These are phyloP conservation scores for Orgyia antiqua DNA, from an alignment of 2,888 invertebrate genomes.

Conservation along the genomic window DNA sequence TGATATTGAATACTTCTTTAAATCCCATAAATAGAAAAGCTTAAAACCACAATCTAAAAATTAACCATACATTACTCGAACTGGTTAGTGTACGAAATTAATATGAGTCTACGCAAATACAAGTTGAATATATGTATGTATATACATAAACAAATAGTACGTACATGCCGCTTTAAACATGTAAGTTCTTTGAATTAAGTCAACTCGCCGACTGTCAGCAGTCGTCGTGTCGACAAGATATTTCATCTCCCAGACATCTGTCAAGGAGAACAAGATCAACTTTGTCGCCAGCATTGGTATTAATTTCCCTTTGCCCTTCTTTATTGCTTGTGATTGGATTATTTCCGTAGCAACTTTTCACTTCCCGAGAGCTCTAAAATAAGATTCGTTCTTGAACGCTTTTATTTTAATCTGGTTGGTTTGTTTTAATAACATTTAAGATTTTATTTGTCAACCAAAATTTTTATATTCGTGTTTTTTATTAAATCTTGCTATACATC, in stretches of 20 bases:
- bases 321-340: slow-evolving; percentile 68
- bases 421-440: slow-evolving; percentile 29
- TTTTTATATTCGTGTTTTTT: slow-evolving; percentile 18
- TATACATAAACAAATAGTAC: too few relatives aligned
- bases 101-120: too few relatives aligned
- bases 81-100: too few relatives aligned
- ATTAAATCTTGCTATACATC: slow-evolving; percentile 17
- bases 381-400: slow-evolving; percentile 38
- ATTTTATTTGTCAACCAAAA: slow-evolving; percentile 21
- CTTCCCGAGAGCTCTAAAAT: slow-evolving; percentile 48
- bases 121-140: too few relatives aligned
- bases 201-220: slow-evolving; percentile 26
- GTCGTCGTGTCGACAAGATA: slow-evolving; percentile 42
- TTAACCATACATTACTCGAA: too few relatives aligned
- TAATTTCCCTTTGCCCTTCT: slow-evolving; percentile 62
- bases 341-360: slow-evolving; percentile 58
- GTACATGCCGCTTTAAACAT: slow-evolving; percentile 3
- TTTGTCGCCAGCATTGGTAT: slow-evolving; percentile 60
- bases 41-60: too few relatives aligned
- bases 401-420: slow-evolving; percentile 36
- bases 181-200: slow-evolving; percentile 30
- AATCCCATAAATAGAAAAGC: too few relatives aligned
- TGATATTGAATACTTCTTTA: too few relatives aligned
- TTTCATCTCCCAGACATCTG: slow-evolving; percentile 64
- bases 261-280: slow-evolving; percentile 59